Base-by-base conservation (phyloP, 2,888 invertebrate species). In the Lasiommata megera region DNA sequence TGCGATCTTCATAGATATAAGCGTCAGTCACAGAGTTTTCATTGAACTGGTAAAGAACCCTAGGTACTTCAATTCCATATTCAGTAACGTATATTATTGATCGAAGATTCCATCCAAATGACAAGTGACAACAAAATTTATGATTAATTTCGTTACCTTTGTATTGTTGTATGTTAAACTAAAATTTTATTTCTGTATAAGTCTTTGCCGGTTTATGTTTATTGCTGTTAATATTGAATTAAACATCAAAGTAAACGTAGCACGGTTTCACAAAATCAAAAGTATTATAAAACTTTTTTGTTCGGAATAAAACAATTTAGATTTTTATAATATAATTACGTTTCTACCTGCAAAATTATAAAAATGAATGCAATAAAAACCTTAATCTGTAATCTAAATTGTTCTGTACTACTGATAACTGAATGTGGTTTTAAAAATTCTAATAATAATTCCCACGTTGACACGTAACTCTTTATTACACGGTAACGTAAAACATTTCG, bases 41-140 rank as follows among this genome's bases (percentile, higher is more conserved):
- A 31, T 31, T 11, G 6, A 23, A 6, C 7, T 36, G n/a, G n/a
- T 40, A 40, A 16, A 1, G 38, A 40, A 17, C 16, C 14, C 3
- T 11, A 11, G 23, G 7, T 23, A 23, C 23, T 43, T n/a, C 41
- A 23, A 43, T 1, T 11, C 36, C 36, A 36, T n/a, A 36, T 17
- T 1, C 40, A 11, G 40, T 1, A 36, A 18, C n/a, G 6, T 36
- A 12, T 2, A 37, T 23, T 37, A 48, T 23, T 28, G 11, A n/a
- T 38, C 6, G 16, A 51, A 38, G 2, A 9, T 14, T 23, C 12
- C 17, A 17, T 17, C 28, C 17, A 44, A 53, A 46, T 31, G 29
- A 11, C 48, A 52, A 58, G 54, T 66, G 63, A 66, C 52, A 55
- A 47, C n/a, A 51, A 56, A 41, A 47, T 37, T 57, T 46, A 51